These are phyloP conservation scores for Cyprinella venusta DNA, from an alignment of 2,797 vertebrate species.

Conservation along the genomic window DNA sequence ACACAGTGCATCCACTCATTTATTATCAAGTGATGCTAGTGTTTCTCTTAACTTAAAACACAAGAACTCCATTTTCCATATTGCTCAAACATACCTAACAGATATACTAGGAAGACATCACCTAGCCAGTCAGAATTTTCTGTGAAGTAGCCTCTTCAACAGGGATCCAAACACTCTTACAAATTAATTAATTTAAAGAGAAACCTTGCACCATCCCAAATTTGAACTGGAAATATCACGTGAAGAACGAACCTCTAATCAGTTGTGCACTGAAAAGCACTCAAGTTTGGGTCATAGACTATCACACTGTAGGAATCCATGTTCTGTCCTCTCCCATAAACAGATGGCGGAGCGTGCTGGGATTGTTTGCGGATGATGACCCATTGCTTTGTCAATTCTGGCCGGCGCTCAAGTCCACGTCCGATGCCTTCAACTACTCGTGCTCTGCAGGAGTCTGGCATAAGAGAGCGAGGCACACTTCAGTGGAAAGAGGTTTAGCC, in stretches of 20 bases:
- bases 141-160: background rate
- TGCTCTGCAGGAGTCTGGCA: slow-evolving; percentile 54
- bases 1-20: background rate
- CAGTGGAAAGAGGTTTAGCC: slow-evolving; percentile 31
- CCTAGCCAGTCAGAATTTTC: background rate
- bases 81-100: background rate
- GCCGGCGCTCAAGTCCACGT: slow-evolving; percentile 58
- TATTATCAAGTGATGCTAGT: background rate
- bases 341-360: slow-evolving; percentile 66
- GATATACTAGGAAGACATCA: background rate
- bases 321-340: slow-evolving; percentile 55
- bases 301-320: slow-evolving; percentile 45
- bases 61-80: background rate
- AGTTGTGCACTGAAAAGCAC: slow-evolving; percentile 53
- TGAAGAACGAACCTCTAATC: slow-evolving; percentile 56
- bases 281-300: slow-evolving; percentile 54
- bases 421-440: slow-evolving; percentile 61
- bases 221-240: slow-evolving; percentile 26
- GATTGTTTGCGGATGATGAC: slow-evolving; percentile 68
- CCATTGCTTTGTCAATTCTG: slow-evolving; percentile 65
- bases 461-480: slow-evolving; percentile 1
- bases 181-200: background rate
- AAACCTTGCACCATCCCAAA: background rate
- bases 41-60: background rate
- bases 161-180: background rate